Evolutionary conservation across 35 echinoderm and acorn worm genomes (phyloP).

Genomic region (Ophiothrix spiculata): DNA sequence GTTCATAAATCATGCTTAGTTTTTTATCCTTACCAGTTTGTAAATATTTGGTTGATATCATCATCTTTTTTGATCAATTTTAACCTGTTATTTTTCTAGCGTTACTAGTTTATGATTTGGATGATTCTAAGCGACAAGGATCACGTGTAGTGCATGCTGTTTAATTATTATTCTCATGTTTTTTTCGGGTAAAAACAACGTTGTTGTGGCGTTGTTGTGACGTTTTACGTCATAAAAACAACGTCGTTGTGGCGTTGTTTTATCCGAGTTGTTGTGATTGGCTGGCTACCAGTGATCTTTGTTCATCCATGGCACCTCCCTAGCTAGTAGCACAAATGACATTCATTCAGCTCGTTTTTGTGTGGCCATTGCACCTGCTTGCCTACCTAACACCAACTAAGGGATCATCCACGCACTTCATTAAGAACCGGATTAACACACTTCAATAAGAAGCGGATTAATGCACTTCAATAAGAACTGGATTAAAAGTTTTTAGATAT

Average conservation of each 20-base stretch:
- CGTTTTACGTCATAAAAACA: no score
- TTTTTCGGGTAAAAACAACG: background rate
- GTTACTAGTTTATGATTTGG: slow-evolving; percentile 3
- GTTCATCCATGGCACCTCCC: background rate
- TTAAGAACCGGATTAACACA: no score
- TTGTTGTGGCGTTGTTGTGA: no score
- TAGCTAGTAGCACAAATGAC: background rate
- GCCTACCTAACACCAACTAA: background rate
- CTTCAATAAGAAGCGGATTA: no score
- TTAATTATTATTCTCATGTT: background rate
- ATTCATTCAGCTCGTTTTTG: slow-evolving; percentile 15
- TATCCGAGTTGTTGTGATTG: no score
- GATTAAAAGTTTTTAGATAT: no score
- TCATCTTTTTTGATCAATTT: background rate
- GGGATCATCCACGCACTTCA: no score
- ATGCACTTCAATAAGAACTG: no score
- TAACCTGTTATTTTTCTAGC: slow-evolving; percentile 1
- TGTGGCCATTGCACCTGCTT: slow-evolving; percentile 9
- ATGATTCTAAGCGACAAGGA: background rate
- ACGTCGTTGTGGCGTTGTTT: background rate
- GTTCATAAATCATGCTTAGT: background rate
- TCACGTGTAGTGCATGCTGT: background rate
- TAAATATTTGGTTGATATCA: background rate
- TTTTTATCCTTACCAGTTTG: background rate
- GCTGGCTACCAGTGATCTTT: slow-evolving; percentile 1